Evolutionary conservation across 2,113 vertebrate species (phyloP), one percentile per base, ranked within the genome.

Genomic region (Podilymbus podiceps): DNA sequence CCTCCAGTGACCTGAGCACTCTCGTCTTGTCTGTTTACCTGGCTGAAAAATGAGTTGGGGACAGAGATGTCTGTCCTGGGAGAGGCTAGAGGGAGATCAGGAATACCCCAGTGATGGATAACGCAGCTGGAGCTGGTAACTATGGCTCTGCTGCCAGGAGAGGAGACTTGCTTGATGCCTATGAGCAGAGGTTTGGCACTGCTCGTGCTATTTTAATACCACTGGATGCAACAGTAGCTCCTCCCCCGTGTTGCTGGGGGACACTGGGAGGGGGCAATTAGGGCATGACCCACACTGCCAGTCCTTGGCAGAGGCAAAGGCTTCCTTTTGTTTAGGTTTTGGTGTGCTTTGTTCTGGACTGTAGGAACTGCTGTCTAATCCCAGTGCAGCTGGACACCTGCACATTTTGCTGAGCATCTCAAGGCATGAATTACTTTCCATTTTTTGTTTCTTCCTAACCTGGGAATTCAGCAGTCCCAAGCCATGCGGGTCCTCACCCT

Each of bases 1-100:
- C 52, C 40, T 86, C 6, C 11, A 3, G 2, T 6, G 15, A 27
- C 55, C 73, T 8, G 9, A 62, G 55, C 0, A 0, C 50, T 27
- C 40, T 85, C 6, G 1, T 60, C 66, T 44, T 12, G 31, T 9
- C 81, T 74, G 64, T 19, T 72, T 15, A 4, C 25, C 75, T 28
- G 50, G 3, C 52, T 78, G 69, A 19, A 55, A 64, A 76, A 31
- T 0, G 35, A 69, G 27, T 2, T 69, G 83, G 55, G 83, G 35
- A 42, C 46, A 9, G 59, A 22, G 88, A 3, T 46, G 64, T 6
- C 6, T 72, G 71, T 35, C 67, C 7, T 2, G 1, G 82, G 3
- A 27, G 27, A 35, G 40, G 52, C 46, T 40, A 22, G 35, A 60
- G 42, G 59, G 85, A 35, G 11, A 15, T 38, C 5, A 24, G 47